These are phyloP conservation scores for Vireo altiloquus DNA, from an alignment of 2,113 vertebrate species.

Conservation along the genomic window DNA sequence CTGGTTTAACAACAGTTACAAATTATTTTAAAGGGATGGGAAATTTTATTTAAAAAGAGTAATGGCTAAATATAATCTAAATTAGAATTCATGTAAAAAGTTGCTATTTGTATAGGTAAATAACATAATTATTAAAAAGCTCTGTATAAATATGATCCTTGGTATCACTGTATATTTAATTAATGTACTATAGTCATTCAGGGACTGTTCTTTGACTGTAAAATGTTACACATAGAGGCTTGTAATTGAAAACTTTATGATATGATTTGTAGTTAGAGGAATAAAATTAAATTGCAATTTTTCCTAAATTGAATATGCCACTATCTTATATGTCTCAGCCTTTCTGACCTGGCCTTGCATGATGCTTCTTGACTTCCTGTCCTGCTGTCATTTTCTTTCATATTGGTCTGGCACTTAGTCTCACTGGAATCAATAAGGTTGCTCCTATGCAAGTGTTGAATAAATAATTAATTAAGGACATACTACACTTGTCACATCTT, in stretches of 20 bases:
- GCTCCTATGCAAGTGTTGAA: constrained; percentile 52
- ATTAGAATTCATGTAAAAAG: not conserved
- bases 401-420: constrained; percentile 45
- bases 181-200: not conserved
- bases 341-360: constrained; percentile 33
- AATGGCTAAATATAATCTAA: not conserved
- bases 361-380: constrained; percentile 55
- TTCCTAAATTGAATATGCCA: constrained; percentile 12
- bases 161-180: not conserved
- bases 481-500: not conserved
- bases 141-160: not conserved
- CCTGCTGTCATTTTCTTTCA: constrained; percentile 51
- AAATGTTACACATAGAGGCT: not conserved
- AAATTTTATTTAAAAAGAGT: not conserved
- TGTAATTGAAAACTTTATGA: not conserved
- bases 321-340: not conserved
- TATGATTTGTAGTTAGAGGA: not conserved
- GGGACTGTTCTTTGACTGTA: not conserved
- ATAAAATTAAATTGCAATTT: not conserved
- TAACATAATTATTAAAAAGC: not conserved
- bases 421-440: constrained; percentile 63
- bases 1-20: not conserved
- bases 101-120: not conserved
- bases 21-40: not conserved
- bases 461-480: constrained; percentile 65